Evolutionary conservation across 2,888 invertebrate genomes (phyloP).

Genomic region (Andrena trimmerana): DNA sequence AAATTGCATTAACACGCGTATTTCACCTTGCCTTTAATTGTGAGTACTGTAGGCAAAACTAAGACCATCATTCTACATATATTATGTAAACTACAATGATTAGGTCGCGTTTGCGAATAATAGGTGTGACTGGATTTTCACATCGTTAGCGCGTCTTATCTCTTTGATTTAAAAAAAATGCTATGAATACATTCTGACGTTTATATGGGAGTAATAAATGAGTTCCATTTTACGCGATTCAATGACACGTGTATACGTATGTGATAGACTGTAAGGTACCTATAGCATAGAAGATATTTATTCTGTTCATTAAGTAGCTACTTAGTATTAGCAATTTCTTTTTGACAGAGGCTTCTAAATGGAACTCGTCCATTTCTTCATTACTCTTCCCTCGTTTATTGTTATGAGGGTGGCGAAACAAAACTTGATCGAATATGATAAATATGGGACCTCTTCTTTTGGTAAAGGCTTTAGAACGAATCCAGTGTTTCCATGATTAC

Average conservation of each 20-base stretch:
- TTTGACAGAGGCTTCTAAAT: constrained; percentile 12
- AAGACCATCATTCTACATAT: not conserved
- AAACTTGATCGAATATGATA: not conserved
- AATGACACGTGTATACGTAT: not conserved
- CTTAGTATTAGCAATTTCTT: constrained; percentile 17
- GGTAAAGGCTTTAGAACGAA: not conserved
- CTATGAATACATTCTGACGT: not conserved
- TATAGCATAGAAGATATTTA: not conserved
- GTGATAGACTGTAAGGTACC: not conserved
- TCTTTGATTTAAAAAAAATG: not conserved
- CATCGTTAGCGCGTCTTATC: not conserved
- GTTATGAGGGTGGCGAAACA: not conserved
- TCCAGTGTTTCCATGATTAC: not conserved
- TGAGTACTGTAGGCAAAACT: not conserved
- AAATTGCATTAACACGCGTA: not conserved
- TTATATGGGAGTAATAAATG: not conserved
- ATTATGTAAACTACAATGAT: not conserved
- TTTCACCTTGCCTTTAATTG: not conserved
- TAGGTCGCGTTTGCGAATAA: not conserved
- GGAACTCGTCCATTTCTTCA: not conserved
- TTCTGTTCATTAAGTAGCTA: constrained; percentile 9
- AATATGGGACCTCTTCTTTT: no score
- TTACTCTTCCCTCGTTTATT: not conserved
- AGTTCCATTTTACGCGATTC: not conserved
- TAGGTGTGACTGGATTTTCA: not conserved